Base-by-base conservation (phyloP, 2,888 invertebrate genomes). In the Synanthedon myopaeformis region DNA sequence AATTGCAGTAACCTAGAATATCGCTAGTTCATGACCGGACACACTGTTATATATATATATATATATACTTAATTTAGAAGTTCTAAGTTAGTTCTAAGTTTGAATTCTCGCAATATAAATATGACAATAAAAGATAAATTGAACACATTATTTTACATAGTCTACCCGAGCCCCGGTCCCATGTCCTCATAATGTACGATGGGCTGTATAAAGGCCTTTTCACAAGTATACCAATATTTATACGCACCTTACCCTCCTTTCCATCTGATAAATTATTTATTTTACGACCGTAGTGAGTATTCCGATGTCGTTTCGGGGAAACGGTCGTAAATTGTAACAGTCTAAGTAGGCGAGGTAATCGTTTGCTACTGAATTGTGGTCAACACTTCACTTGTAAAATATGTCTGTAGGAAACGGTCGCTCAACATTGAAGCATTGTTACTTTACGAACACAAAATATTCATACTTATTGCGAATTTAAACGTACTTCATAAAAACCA, bases 251-350 rank as follows among this genome's bases (percentile, higher is more conserved):
- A 62, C 63, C 66, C 62, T 61, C 56, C 56, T 54, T 56, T 60
- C 60, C 59, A 61, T 63, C 63, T 64, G 66, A 77, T 77, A 82
- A 79, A 81, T 81, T 76, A 77, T 79, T 79, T 79, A 78, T 78
- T 83, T 82, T 79, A 82, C 78, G 80, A 78, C 59, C 66, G 70
- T 65, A 70, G 67, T 76, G 80, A 81, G 79, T 81, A 79, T 78
- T 76, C 77, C 74, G 67, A 73, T 69, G 69, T 69, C 69, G 71
- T 76, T 69, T 60, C 61, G 53, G 62, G 63, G 68, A 66, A 70
- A 70, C 60, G 67, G 57, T 69, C 73, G 69, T 79, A 78, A 82
- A 79, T 72, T 73, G 63, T 70, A 69, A 72, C 66, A 62, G 66
- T 66, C 65, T 65, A 67, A 73, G 72, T 73, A 74, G 69, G 72